Evolutionary conservation across 2,888 invertebrate species (phyloP), one percentile per base, ranked within the genome.

Genomic region (Teinopalpus imperialis): DNA sequence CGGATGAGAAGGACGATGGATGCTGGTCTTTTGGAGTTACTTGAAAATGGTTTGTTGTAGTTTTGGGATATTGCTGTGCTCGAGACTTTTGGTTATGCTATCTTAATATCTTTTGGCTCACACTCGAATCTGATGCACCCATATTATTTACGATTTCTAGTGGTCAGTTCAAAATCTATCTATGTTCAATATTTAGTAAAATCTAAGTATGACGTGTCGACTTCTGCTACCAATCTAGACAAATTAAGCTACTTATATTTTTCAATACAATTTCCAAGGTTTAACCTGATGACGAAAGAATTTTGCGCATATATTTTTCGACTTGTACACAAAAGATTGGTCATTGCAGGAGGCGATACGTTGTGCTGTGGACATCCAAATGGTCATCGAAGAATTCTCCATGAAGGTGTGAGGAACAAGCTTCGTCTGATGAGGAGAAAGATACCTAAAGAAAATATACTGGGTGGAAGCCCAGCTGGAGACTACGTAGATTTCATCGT

Each of bases 261-360:
- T 66, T 75, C 74, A 72, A 63, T 63, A 73, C 69, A 74, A 30
- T 20, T 34, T 5, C 4, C n/a, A 30, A 36, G 3, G 13, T 29
- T 13, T n/a, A n/a, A n/a, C n/a, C n/a, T 29, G 24, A 18, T 13
- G 6, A 8, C 14, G 7, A 34, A 23, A 31, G 9, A 23, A 35
- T 23, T 4, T 29, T 13, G 35, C 32, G 30, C 21, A 35, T 40
- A 30, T 45, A 23, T 37, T 43, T 52, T 63, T 53, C 47, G 37
- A 43, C 26, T 60, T 55, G 43, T 66, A 63, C 66, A 63, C 27
- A 51, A 54, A 67, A 73, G 69, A 75, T 81, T 81, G 81, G 76
- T 72, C 48, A 21, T 83, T 88, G 83, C 86, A 87, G 85, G 83
- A 72, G 88, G 86, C 66, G 88, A 80, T 65, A 57, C 72, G 41